A percentile compares a stretch with the other conserved stretches of the same genome.
Evolutionary conservation across 2,113 vertebrate species (phyloP).

Genomic region (Isichthys henryi): DNA sequence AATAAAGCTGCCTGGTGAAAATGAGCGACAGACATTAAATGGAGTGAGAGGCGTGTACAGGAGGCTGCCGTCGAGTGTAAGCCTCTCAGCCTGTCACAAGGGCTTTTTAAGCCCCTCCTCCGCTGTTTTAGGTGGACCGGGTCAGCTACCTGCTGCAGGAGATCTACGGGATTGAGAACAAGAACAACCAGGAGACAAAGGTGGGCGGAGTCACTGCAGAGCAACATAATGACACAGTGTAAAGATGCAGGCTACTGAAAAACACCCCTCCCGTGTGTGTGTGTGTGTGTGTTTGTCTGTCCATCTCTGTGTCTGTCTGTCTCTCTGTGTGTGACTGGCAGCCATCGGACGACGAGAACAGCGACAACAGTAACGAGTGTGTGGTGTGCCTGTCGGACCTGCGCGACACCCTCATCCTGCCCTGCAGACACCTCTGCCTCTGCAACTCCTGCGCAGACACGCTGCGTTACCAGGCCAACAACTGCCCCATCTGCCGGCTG

Average conservation of each 20-base stretch:
- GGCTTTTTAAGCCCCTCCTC: not conserved
- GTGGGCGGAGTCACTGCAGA: conserved; percentile 46
- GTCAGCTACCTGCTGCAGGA: conserved; percentile 97
- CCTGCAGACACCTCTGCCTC: conserved; percentile 88
- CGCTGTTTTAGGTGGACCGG: conserved; percentile 77
- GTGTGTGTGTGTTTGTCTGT: not conserved
- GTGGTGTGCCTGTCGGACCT: conserved; percentile 92
- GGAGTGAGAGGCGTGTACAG: not conserved
- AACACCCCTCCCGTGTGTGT: not conserved
- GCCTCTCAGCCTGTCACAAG: not conserved
- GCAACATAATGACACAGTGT: not conserved
- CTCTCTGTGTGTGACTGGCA: conserved; percentile 35
- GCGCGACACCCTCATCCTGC: conserved; percentile 86
- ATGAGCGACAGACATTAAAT: not conserved
- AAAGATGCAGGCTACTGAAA: not conserved
- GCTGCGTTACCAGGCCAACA: conserved; percentile 92
- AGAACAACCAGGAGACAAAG: conserved; percentile 98
- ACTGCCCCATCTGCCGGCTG: conserved; percentile 92
- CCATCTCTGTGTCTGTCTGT: not conserved
- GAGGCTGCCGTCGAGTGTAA: not conserved
- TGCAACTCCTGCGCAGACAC: conserved; percentile 92
- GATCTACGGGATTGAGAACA: conserved; percentile 98
- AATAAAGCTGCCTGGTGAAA: not conserved
- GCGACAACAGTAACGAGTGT: conserved; percentile 94
- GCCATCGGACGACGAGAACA: conserved; percentile 91